Base-by-base conservation (phyloP, 2,888 invertebrate genomes). In the Sussaba pulchella region DNA sequence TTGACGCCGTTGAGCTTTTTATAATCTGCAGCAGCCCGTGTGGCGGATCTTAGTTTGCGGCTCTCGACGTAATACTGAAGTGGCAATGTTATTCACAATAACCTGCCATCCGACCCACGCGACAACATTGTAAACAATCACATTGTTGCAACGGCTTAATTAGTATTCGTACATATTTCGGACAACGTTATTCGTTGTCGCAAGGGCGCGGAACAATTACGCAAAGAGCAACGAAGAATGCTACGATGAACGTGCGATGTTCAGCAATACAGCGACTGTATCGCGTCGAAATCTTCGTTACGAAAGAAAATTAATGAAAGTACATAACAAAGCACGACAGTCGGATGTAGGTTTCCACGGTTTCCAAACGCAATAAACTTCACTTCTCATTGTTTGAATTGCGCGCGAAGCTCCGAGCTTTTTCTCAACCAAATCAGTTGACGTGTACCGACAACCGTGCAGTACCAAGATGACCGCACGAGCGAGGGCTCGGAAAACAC, bases 321-420 rank as follows among this genome's bases (percentile, higher is more conserved):
- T 74, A 31, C 39, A 47, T 75, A 71, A 45, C 19, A 41, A 39
- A 36, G 47, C 54, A 14, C 57, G 63, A 50, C 24, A 26, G 12
- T 31, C 21, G 73, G 6, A 31, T 31, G 17, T 19, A 21, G 59
- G 19, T 19, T 12, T 36, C 14, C 14, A 19, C 14, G 19, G 43
- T 39, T 21, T 24, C 12, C 36, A 57, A 47, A 64, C 31, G 45
- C 69, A 74, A 70, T 57, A 70, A 79, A 70, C 73, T 78, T 72
- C 45, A 21, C 39, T 45, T 43, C 50, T 21, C 57, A 10, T 70
- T 59, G 69, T 75, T 47, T 21, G 36, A 9, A 19, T 61, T 10
- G 26, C n/a, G 14, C 8, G 17, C 10, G 41, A 21, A 67, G 54
- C 59, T 52, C 41, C 10, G 14, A 59, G 45, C 36, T 39, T 59